A percentile compares a stretch with the other conserved stretches of the same genome.
Evolutionary conservation across 2,888 invertebrate species (phyloP).

Genomic region (Brassicogethes aeneus): DNA sequence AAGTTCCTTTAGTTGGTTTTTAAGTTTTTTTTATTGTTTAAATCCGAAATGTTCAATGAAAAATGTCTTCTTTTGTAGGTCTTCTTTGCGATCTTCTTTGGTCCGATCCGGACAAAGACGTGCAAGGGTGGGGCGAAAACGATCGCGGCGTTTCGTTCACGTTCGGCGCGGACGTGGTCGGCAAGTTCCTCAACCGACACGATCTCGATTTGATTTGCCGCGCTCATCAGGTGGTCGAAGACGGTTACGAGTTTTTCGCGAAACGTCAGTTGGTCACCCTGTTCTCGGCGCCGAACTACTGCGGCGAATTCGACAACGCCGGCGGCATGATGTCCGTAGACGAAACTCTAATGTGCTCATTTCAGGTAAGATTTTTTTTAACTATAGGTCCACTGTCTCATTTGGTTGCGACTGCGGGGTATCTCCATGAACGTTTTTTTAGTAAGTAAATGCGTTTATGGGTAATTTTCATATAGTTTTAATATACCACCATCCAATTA

Average conservation of each 20-base stretch:
- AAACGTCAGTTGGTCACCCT: constrained; percentile 95
- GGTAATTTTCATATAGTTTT: constrained; percentile 5
- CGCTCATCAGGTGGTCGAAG: constrained; percentile 97
- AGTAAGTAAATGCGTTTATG: too few species aligned
- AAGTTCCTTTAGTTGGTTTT: too few species aligned
- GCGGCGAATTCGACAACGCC: constrained; percentile 98
- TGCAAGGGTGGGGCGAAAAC: constrained; percentile 94
- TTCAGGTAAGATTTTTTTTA: constrained; percentile 69
- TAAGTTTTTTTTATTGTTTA: too few species aligned
- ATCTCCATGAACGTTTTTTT: too few species aligned
- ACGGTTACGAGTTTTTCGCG: constrained; percentile 99
- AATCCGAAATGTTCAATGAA: too few species aligned
- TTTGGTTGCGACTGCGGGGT: too few species aligned
- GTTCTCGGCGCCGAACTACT: constrained; percentile 98
- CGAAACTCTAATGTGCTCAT: constrained; percentile 98
- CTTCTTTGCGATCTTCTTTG: constrained; percentile 93
- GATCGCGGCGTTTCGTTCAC: constrained; percentile 98
- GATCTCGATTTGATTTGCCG: constrained; percentile 96
- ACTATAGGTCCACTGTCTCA: too few species aligned
- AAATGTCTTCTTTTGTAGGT: too few species aligned
- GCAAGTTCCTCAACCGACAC: constrained; percentile 91
- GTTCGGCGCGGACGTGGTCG: constrained; percentile 95
- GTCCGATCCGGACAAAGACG: constrained; percentile 96
- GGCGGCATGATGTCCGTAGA: constrained; percentile 99
- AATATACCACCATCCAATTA: constrained; percentile 1